These are phyloP conservation scores for Champsocephalus esox DNA, from an alignment of 2,797 vertebrate species.

Conservation along the genomic window DNA sequence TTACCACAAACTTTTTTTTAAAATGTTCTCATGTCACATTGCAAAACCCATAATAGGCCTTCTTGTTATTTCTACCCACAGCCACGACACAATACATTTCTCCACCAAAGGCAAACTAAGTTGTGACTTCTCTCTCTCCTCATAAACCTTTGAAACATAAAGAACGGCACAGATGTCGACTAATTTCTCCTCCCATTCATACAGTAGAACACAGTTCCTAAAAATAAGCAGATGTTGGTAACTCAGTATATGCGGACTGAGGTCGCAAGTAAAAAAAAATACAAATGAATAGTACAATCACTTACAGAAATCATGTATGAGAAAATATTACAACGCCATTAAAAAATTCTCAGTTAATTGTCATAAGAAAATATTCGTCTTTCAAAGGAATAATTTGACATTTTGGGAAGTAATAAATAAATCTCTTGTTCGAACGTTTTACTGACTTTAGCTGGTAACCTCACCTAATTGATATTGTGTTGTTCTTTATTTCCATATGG, in stretches of 20 bases:
- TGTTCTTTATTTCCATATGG: no score
- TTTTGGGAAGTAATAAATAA: background rate
- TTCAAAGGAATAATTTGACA: background rate
- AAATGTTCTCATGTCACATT: constrained; percentile 74
- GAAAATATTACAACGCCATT: background rate
- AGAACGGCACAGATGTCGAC: constrained; percentile 21
- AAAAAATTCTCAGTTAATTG: constrained; percentile 10
- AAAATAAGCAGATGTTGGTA: constrained; percentile 9
- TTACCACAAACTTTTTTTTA: constrained; percentile 80
- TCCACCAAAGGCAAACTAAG: constrained; percentile 77
- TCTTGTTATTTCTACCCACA: constrained; percentile 72
- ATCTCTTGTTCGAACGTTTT: no score
- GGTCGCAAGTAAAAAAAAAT: background rate
- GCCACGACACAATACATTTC: constrained; percentile 80
- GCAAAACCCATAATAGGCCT: constrained; percentile 73
- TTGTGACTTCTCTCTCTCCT: constrained; percentile 75
- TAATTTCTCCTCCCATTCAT: constrained; percentile 19
- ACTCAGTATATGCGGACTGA: background rate
- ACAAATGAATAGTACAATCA: background rate
- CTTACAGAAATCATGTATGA: constrained; percentile 7
- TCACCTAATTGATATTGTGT: no score
- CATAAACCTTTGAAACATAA: constrained; percentile 63
- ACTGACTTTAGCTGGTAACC: no score
- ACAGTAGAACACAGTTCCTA: background rate
- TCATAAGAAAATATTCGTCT: background rate